A percentile compares a stretch with the other conserved stretches of the same genome.
These are phyloP conservation scores for Lithophane ornitopus DNA, from an alignment of 2,888 invertebrate genomes.

Conservation along the genomic window DNA sequence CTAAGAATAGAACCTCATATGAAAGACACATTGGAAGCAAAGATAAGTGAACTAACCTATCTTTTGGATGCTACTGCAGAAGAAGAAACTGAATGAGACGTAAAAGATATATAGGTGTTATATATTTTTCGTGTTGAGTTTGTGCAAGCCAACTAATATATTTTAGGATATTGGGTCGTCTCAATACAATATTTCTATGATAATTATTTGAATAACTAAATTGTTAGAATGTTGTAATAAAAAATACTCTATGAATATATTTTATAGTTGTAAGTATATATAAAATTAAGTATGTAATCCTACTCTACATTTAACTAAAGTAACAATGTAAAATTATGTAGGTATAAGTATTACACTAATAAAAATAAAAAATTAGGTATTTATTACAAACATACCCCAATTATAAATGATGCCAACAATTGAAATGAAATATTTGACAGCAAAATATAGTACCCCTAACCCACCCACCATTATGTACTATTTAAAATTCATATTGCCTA, in stretches of 20 bases:
- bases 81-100: slow-evolving; percentile 32
- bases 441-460: no score
- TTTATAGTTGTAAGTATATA: background rate
- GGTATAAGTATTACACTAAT: background rate
- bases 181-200: background rate
- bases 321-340: background rate
- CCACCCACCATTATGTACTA: background rate
- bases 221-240: background rate
- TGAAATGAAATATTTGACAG: background rate
- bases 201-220: background rate
- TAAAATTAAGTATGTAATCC: background rate
- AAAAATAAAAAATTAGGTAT: background rate
- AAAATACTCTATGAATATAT: background rate
- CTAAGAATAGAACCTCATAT: slow-evolving; percentile 91
- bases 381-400: background rate
- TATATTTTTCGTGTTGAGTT: background rate
- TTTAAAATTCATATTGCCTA: background rate
- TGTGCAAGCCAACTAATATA: background rate
- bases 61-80: slow-evolving; percentile 76
- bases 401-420: background rate
- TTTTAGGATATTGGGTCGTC: background rate
- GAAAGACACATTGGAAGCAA: slow-evolving; percentile 87
- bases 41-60: slow-evolving; percentile 84
- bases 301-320: slow-evolving; percentile 6
- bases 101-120: background rate